These are phyloP conservation scores for Myoxocephalus aenaeus DNA, from an alignment of 2,797 vertebrate species.

Conservation along the genomic window DNA sequence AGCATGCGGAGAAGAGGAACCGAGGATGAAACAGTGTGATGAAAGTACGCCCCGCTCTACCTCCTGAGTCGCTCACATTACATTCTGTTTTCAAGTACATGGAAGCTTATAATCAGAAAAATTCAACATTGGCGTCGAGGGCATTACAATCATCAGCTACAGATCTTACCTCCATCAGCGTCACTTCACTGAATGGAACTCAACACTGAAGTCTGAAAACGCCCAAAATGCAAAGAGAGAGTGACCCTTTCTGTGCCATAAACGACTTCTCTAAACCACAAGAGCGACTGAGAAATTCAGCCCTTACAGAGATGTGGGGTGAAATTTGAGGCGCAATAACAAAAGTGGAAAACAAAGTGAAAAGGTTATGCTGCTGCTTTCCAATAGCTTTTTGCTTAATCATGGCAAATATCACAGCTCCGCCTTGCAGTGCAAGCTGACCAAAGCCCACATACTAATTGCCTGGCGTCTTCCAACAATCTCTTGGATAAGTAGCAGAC, in stretches of 20 bases:
- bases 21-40: not conserved
- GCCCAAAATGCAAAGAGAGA: not conserved
- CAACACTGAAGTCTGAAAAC: constrained; percentile 5
- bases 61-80: not conserved
- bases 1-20: not conserved
- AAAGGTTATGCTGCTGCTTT: constrained; percentile 6
- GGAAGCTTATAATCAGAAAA: not conserved
- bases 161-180: constrained; percentile 5
- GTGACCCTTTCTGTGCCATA: not conserved
- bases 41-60: not conserved
- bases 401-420: constrained; percentile 43
- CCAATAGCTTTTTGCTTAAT: constrained; percentile 15
- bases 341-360: constrained; percentile 10
- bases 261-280: not conserved
- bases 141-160: constrained; percentile 31
- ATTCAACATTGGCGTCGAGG: constrained; percentile 19
- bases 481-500: constrained; percentile 51
- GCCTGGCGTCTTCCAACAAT: constrained; percentile 44
- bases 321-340: constrained; percentile 16
- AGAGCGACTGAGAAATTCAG: not conserved
- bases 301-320: not conserved
- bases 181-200: not conserved
- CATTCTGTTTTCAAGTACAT: not conserved
- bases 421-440: constrained; percentile 27
- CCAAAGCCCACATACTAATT: constrained; percentile 48